Evolutionary conservation across 2,113 vertebrate genomes (phyloP).

Genomic region (Rousettus leschenaultii): DNA sequence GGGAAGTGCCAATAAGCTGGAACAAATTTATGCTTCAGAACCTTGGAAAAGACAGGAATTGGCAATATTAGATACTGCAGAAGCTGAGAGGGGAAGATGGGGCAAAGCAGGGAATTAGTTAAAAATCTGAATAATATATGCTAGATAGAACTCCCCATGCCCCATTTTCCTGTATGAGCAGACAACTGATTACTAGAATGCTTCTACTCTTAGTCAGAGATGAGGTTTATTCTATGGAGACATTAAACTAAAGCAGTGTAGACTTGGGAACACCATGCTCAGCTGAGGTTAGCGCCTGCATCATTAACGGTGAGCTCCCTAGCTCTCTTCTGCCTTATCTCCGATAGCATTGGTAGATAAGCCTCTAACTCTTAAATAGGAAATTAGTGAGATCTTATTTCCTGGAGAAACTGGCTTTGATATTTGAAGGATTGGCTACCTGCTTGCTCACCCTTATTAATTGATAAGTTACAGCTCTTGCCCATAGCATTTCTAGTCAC

Average conservation of each 20-base stretch:
- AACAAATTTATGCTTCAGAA: background rate
- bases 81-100: background rate
- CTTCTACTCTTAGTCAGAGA: background rate
- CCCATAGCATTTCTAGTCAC: background rate
- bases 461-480: background rate
- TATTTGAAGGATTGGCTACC: background rate
- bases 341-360: background rate
- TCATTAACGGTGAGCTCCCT: background rate
- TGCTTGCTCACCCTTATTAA: background rate
- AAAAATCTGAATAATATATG: background rate
- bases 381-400: background rate
- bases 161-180: background rate
- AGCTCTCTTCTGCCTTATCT: background rate
- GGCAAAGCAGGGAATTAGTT: background rate
- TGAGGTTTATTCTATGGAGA: background rate
- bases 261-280: accelerated
- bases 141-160: background rate
- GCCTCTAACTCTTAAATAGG: background rate
- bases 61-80: background rate
- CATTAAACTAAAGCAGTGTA: background rate
- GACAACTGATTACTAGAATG: background rate
- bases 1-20: background rate
- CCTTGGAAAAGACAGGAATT: background rate
- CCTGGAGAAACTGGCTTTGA: background rate
- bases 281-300: background rate